phyloP scores from a whole-genome alignment of 1,140 invertebrate species.

The Macrostomum lignano region DNA sequence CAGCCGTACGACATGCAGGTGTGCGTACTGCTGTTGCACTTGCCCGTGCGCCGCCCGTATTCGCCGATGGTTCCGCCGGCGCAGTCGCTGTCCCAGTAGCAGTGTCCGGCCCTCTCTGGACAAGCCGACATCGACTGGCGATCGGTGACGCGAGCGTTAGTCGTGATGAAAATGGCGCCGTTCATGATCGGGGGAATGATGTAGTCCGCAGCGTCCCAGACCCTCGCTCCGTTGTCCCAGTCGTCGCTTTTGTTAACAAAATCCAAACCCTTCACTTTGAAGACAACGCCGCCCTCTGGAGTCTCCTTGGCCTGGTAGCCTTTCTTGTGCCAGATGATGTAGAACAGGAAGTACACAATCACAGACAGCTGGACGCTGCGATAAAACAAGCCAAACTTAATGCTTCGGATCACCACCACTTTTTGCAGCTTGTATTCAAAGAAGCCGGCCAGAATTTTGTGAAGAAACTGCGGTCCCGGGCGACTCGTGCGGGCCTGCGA shows the following conservation, averaged over 20 bases:
- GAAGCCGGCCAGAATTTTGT: no score
- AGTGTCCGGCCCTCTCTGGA: conserved; percentile 14
- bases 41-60: conserved; percentile 25
- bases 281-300: neutral
- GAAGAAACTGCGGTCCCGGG: no score
- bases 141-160: conserved; percentile 24
- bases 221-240: neutral
- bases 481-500: no score
- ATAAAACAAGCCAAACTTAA: no score
- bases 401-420: no score
- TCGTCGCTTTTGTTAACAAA: conserved; percentile 3
- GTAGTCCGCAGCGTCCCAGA: conserved; percentile 21
- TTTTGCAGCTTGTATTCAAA: no score
- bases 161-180: conserved; percentile 26
- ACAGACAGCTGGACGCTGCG: no score
- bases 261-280: conserved; percentile 7
- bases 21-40: conserved; percentile 14
- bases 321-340: no score
- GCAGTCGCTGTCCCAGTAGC: conserved; percentile 6
- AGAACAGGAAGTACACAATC: no score
- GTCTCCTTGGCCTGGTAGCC: conserved; percentile 7
- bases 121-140: conserved; percentile 19
- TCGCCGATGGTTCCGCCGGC: neutral
- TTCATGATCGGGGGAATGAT: conserved; percentile 25
- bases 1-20: conserved; percentile 3